Base-by-base conservation (phyloP, 2,797 vertebrate species). In the Serranus cabrilla region DNA sequence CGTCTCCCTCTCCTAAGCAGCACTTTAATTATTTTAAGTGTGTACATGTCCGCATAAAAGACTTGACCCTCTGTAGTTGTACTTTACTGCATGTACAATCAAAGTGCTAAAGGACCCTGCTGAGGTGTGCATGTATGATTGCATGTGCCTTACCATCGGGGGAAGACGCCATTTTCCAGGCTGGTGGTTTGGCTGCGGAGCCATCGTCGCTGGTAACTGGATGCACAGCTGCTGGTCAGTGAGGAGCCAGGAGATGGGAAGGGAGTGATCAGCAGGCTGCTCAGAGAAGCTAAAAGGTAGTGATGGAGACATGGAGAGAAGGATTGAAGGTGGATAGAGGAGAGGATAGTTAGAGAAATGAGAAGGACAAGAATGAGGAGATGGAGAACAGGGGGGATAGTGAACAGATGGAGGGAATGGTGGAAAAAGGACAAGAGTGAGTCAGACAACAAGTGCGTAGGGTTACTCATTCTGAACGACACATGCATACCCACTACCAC, bases 151-250 rank as follows among this genome's bases (percentile, higher is more conserved):
- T 93, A 99, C 98, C 98, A 99, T 93, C 98, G 94, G 58, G 98
- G 98, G 92, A 99, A 99, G 78, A 99, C 97, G 0, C 98, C 98
- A 2, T 99, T 99, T 92, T 99, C 98, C 90, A 99, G 85, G 92
- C 98, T 99, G 88, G 98, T 99, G 12, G 98, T 99, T 92, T 99
- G 97, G 87, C 97, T 99, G 75, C 98, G 97, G 25, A 98, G 96
- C 98, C 97, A 99, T 51, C 98, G 97, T 18, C 98, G 93, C 90
- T 99, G 98, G 93, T 99, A 99, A 80, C 98, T 99, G 92, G 97
- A 99, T 1, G 98, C 98, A 94, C 97, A 99, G 92, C 98, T 99
- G 90, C 97, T 97, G 87, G 96, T 98, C 71, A 99, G 93, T 3
- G 98, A 99, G 37, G 98, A 99, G 86, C 98, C 97, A 25, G 98